phyloP scores from a whole-genome alignment of 64 coral and sea anemone species.

The Dendronephthya gigantea region DNA sequence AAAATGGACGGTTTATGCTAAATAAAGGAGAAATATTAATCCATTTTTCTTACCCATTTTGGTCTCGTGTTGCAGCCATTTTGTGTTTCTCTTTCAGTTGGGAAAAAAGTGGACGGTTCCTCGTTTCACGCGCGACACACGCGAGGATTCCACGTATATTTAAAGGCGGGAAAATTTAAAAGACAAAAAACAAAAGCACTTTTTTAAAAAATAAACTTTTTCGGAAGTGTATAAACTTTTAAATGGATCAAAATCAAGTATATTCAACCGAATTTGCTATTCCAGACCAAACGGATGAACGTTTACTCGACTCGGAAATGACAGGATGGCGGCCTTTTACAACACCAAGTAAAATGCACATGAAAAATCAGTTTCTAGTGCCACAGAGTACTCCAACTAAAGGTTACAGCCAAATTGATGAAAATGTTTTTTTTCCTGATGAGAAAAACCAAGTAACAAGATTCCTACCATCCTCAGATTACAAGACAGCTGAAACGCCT shows the following conservation, averaged over 20 bases:
- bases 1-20: background rate
- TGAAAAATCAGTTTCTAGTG: background rate
- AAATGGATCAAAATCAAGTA: background rate
- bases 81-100: background rate
- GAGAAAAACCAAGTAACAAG: background rate
- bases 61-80: background rate
- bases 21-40: background rate
- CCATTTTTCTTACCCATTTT: background rate
- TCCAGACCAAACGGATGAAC: background rate
- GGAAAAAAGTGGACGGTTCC: background rate
- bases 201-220: background rate
- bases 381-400: background rate
- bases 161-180: background rate
- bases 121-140: background rate
- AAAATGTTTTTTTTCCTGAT: background rate
- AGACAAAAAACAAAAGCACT: background rate
- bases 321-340: background rate
- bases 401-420: background rate
- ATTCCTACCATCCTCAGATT: background rate
- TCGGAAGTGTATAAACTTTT: background rate
- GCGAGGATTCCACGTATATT: background rate
- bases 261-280: background rate
- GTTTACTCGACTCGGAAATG: background rate
- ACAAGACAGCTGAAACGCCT: background rate
- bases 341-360: background rate